Evolutionary conservation across 1,140 invertebrate genomes (phyloP).

Genomic region (Anastrepha ludens): DNA sequence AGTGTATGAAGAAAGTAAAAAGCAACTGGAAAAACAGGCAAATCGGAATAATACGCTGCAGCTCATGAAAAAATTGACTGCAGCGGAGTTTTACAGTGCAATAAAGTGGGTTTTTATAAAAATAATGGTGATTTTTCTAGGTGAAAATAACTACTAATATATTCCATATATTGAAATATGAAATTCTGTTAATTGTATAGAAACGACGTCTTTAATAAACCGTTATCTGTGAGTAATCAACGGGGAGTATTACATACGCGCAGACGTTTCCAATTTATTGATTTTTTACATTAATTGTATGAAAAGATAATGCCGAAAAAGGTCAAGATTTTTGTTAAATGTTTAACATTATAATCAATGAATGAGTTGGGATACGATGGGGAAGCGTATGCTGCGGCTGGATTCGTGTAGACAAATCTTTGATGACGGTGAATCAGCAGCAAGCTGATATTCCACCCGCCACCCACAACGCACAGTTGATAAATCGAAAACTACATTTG

Average conservation of each 20-base stretch:
- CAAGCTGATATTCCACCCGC: neutral
- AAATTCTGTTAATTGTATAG: too few relatives aligned
- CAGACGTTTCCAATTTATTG: constrained; percentile 45
- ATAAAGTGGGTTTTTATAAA: neutral
- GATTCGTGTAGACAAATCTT: neutral
- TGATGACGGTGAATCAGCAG: neutral
- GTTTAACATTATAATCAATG: neutral
- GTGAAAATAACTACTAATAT: too few relatives aligned
- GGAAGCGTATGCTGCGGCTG: neutral
- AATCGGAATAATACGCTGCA: neutral
- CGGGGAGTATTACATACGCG: neutral
- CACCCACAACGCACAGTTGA: neutral
- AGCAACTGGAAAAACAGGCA: neutral
- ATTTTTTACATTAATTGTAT: constrained; percentile 26
- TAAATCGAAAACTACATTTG: neutral
- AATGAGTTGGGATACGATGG: neutral
- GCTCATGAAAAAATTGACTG: neutral
- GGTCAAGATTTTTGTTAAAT: neutral
- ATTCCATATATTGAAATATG: too few relatives aligned
- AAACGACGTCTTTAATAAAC: too few relatives aligned
- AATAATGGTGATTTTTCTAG: neutral
- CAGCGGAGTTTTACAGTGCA: neutral
- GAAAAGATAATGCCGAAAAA: neutral
- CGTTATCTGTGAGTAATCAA: neutral
- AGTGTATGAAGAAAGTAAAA: neutral